These are phyloP conservation scores for Pediacus dermestoides DNA, from an alignment of 2,888 invertebrate species.

Conservation along the genomic window DNA sequence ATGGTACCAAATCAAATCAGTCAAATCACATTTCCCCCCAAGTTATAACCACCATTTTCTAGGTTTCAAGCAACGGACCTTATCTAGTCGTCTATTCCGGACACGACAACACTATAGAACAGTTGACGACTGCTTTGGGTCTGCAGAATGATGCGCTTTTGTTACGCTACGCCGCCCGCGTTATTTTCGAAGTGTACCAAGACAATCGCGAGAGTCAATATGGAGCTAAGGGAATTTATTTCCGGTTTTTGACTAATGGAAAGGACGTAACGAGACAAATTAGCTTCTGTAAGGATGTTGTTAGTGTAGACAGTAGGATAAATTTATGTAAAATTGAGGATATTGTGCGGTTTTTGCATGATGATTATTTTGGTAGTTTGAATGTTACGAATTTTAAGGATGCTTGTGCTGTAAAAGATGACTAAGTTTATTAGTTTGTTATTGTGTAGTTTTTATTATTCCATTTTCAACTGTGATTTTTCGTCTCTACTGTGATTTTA, in stretches of 20 bases:
- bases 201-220: slow-evolving; percentile 50
- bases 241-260: slow-evolving; percentile 82
- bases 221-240: slow-evolving; percentile 67
- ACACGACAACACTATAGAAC: slow-evolving; percentile 87
- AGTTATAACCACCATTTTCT: slow-evolving; percentile 15
- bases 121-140: slow-evolving; percentile 77
- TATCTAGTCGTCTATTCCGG: slow-evolving; percentile 62
- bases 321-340: slow-evolving; percentile 80
- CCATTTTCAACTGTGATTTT: too few relatives aligned
- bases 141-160: slow-evolving; percentile 61
- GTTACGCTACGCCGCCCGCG: slow-evolving; percentile 76
- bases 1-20: slow-evolving; percentile 58
- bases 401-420: slow-evolving; percentile 56
- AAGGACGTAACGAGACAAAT: slow-evolving; percentile 78
- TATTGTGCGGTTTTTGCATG: slow-evolving; percentile 82
- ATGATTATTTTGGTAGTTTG: slow-evolving; percentile 77
- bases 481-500: too few relatives aligned
- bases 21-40: background rate
- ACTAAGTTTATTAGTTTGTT: slow-evolving; percentile 8
- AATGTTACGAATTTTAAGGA: slow-evolving; percentile 89
- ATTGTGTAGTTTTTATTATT: too few relatives aligned
- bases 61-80: slow-evolving; percentile 45
- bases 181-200: slow-evolving; percentile 85
- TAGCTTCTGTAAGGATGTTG: slow-evolving; percentile 71
- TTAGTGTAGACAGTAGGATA: slow-evolving; percentile 53